Conservation (phyloP, 2,113 vertebrate genomes). For the Morone chrysops region DNA sequence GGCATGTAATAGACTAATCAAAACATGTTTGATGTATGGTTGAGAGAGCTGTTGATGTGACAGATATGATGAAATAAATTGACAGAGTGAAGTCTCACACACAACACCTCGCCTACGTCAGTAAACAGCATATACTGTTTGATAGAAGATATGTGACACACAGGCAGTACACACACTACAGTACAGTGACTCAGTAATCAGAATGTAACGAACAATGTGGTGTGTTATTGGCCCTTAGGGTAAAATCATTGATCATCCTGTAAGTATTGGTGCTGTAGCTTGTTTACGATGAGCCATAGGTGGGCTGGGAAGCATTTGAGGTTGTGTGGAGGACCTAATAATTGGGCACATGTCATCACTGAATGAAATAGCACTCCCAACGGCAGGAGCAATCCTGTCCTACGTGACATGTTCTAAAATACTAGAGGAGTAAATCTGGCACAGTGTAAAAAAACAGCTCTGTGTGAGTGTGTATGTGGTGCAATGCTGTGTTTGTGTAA, state of each 20-base stretch:
- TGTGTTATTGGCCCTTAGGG: constrained; percentile 73
- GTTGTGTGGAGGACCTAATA: constrained; percentile 75
- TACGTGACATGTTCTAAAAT: constrained; percentile 69
- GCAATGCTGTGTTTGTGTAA: constrained; percentile 11
- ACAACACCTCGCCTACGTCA: constrained; percentile 2
- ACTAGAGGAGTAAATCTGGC: constrained; percentile 68
- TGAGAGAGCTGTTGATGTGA: constrained; percentile 25
- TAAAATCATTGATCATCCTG: constrained; percentile 66
- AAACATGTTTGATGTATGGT: constrained; percentile 27
- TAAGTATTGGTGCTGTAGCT: constrained; percentile 50
- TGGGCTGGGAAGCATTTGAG: constrained; percentile 58
- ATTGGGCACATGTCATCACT: constrained; percentile 73
- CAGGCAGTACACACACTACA: constrained; percentile 27
- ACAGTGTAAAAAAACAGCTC: constrained; percentile 5
- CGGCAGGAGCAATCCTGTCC: constrained; percentile 63
- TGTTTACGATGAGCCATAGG: constrained; percentile 67
- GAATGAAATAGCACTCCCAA: constrained; percentile 78
- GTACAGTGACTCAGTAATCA: constrained; percentile 45
- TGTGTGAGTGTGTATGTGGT: constrained; percentile 6
- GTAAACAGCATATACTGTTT: background rate
- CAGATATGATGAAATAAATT: constrained; percentile 5
- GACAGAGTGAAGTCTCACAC: constrained; percentile 8
- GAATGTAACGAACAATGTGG: constrained; percentile 61
- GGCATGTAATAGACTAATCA: constrained; percentile 43
- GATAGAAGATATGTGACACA: constrained; percentile 32